A percentile compares a stretch with the other conserved stretches of the same genome.
phyloP scores from a whole-genome alignment of 2,797 vertebrate genomes.

The Enteromius thamalakanensis region DNA sequence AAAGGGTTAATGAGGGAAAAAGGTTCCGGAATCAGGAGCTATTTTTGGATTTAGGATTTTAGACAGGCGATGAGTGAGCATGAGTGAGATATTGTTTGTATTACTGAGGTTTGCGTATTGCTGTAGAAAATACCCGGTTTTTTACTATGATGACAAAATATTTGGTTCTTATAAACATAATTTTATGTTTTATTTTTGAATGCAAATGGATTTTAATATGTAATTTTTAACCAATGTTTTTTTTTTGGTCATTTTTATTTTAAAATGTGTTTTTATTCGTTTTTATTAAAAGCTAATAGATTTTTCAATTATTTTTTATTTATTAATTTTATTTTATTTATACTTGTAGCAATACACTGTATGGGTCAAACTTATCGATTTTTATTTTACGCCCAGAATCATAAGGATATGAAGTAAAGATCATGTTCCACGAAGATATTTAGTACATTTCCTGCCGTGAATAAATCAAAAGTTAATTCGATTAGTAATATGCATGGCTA shows the following conservation, averaged over 20 bases:
- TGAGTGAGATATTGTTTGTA: not conserved
- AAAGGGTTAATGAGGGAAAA: conserved; percentile 68
- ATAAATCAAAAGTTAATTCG: too few relatives aligned
- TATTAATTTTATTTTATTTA: not conserved
- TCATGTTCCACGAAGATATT: too few relatives aligned
- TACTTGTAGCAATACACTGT: too few relatives aligned
- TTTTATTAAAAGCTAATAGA: not conserved
- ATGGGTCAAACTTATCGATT: too few relatives aligned
- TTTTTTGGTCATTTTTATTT: not conserved
- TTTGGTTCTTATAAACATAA: not conserved
- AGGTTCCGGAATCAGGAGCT: conserved; percentile 60
- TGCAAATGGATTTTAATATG: not conserved
- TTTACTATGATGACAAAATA: not conserved
- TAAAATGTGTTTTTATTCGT: not conserved
- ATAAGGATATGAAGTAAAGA: too few relatives aligned
- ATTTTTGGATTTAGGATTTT: conserved; percentile 61
- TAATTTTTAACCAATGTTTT: not conserved
- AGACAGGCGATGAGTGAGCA: conserved; percentile 32
- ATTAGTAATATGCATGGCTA: too few relatives aligned
- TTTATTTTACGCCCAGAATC: too few relatives aligned
- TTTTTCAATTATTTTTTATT: not conserved
- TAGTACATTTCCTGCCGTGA: too few relatives aligned
- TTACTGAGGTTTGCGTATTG: not conserved
- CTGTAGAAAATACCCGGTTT: not conserved
- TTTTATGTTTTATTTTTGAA: not conserved